These are phyloP conservation scores for Anas platyrhynchos DNA, from an alignment of 2,113 vertebrate species.

Conservation along the genomic window DNA sequence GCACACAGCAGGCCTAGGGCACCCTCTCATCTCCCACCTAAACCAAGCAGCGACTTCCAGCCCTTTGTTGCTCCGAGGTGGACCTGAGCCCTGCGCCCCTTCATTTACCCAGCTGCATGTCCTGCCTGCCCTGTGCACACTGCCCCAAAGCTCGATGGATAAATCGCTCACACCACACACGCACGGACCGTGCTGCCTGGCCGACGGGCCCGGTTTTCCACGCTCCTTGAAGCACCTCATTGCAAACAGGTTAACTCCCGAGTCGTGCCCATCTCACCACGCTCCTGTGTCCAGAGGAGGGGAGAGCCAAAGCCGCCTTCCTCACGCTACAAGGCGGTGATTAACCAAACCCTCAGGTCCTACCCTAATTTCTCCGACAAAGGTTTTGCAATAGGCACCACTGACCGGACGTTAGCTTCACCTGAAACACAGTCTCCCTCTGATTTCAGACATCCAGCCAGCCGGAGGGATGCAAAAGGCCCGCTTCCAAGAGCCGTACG, in stretches of 20 bases:
- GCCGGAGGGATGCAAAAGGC: neutral
- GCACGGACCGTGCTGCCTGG: conserved; percentile 3
- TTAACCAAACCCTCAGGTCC: neutral
- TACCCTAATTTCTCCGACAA: neutral
- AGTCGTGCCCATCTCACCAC: neutral
- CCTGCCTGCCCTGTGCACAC: neutral
- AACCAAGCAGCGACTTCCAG: neutral
- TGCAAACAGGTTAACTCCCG: conserved; percentile 12
- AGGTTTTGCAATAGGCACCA: conserved; percentile 6
- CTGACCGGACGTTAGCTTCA: conserved; percentile 25
- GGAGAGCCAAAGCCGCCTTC: neutral
- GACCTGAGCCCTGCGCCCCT: neutral
- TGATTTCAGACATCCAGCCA: conserved; percentile 24
- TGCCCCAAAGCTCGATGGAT: conserved; percentile 31
- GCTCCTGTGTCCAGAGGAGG: neutral
- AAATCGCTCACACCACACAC: conserved; percentile 4
- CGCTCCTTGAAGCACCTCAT: neutral
- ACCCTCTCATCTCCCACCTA: neutral
- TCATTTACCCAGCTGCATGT: neutral
- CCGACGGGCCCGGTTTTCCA: conserved; percentile 14
- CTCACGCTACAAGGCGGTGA: neutral
- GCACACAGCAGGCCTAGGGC: neutral
- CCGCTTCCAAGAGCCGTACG: conserved; percentile 8
- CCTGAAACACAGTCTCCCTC: neutral
- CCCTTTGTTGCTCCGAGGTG: neutral